Evolutionary conservation across 1,140 invertebrate species (phyloP).

Genomic region (Cydia fagiglandana): DNA sequence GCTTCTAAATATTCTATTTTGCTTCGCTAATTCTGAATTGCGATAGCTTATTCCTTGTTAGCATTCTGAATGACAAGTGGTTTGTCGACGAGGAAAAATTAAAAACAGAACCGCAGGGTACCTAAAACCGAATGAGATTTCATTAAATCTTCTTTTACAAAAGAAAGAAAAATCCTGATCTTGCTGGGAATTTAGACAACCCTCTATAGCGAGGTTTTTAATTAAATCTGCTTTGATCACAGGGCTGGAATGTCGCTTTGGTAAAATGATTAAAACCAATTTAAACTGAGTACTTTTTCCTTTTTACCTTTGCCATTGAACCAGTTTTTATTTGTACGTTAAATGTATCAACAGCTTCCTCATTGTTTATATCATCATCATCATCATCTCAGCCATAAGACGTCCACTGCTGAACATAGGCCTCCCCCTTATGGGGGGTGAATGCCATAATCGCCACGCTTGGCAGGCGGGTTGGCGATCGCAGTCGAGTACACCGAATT

Average conservation of each 20-base stretch:
- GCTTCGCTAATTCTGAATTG: constrained; percentile 2
- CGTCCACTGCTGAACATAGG: no score
- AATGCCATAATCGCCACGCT: no score
- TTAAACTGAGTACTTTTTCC: constrained; percentile 53
- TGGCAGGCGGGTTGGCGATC: no score
- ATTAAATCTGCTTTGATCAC: constrained; percentile 73
- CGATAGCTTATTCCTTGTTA: constrained; percentile 7
- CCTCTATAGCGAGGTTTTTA: constrained; percentile 68
- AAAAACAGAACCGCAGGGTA: constrained; percentile 33
- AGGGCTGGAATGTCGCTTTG: constrained; percentile 63
- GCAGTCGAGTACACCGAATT: no score
- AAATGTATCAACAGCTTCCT: background rate
- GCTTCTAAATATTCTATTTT: background rate
- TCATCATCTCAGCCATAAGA: no score
- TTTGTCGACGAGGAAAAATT: constrained; percentile 27
- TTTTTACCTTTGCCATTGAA: constrained; percentile 43
- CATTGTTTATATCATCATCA: no score
- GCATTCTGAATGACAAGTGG: constrained; percentile 18
- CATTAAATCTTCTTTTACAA: constrained; percentile 60
- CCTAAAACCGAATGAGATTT: constrained; percentile 56
- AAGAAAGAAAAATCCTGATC: constrained; percentile 57
- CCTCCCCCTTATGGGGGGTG: no score
- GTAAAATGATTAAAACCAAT: constrained; percentile 65
- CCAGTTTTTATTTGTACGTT: constrained; percentile 17
- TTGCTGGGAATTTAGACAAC: constrained; percentile 69